phyloP scores from a whole-genome alignment of 2,888 invertebrate species.

The Scotopteryx bipunctaria region DNA sequence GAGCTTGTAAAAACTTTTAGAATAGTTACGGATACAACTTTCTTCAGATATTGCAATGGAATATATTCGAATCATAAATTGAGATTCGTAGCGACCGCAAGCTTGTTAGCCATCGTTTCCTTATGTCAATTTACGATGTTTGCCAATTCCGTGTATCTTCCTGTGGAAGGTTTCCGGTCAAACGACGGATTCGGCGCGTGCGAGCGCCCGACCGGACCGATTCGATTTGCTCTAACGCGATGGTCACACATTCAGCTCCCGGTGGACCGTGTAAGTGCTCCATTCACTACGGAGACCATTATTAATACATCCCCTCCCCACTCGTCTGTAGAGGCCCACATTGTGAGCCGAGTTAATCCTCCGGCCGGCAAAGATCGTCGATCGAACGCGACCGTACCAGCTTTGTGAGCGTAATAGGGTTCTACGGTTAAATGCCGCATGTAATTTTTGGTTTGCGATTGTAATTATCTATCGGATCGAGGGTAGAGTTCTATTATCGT shows the following conservation, averaged over 20 bases:
- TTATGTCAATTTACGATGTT: constrained; percentile 47
- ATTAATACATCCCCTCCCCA: constrained; percentile 78
- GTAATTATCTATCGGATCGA: constrained; percentile 79
- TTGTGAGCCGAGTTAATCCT: constrained; percentile 77
- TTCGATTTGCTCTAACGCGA: constrained; percentile 80
- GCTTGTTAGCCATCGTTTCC: constrained; percentile 37
- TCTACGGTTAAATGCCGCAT: constrained; percentile 76
- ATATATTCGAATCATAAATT: constrained; percentile 7
- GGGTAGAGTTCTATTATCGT: constrained; percentile 80
- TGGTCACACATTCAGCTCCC: constrained; percentile 80
- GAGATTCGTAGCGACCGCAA: constrained; percentile 21
- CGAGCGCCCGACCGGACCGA: constrained; percentile 67
- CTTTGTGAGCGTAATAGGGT: constrained; percentile 77
- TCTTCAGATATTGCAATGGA: background rate
- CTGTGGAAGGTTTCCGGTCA: constrained; percentile 59
- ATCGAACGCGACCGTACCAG: constrained; percentile 73
- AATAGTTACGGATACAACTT: background rate
- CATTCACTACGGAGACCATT: constrained; percentile 77
- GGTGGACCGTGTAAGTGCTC: constrained; percentile 79
- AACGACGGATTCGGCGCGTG: constrained; percentile 70
- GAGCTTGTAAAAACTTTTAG: too few species aligned
- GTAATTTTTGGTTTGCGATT: constrained; percentile 82
- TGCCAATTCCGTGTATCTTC: constrained; percentile 53
- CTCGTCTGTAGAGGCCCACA: constrained; percentile 68
- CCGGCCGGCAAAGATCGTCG: constrained; percentile 75